Percentiles rank a stretch among this genome's conserved stretches.
Conservation (phyloP, 2,888 invertebrate genomes). For the Ferrisia virgata region DNA sequence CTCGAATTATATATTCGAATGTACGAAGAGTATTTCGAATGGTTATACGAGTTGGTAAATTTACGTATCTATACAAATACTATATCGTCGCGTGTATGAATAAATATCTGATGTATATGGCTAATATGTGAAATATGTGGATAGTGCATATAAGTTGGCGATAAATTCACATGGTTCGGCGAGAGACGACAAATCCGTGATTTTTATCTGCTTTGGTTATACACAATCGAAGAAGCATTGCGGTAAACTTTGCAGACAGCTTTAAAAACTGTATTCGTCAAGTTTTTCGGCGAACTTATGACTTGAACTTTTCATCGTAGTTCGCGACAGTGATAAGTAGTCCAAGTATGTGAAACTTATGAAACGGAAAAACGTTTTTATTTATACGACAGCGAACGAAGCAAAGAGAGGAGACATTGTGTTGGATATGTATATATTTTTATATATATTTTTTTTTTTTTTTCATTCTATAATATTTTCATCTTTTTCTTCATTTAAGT, state of each 20-base stretch:
- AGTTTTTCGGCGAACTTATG: background rate
- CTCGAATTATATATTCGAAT: too few species aligned
- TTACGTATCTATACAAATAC: too few species aligned
- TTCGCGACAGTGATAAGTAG: conserved; percentile 14
- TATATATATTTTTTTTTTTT: too few species aligned
- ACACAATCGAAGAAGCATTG: background rate
- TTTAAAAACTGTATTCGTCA: conserved; percentile 3
- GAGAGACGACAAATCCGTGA: background rate
- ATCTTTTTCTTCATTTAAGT: too few species aligned
- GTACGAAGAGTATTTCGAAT: background rate
- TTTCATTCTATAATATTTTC: too few species aligned
- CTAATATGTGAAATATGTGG: background rate
- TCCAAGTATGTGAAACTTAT: background rate
- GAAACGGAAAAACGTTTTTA: conserved; percentile 5
- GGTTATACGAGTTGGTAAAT: background rate
- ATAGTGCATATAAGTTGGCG: background rate
- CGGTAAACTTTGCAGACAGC: background rate
- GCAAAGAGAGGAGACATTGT: too few species aligned
- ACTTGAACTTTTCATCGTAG: background rate
- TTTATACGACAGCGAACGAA: background rate
- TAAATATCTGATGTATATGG: background rate
- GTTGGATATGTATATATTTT: too few species aligned
- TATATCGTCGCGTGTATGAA: too few species aligned
- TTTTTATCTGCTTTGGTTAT: background rate
- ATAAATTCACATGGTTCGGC: background rate